These are phyloP conservation scores for Megamerina dolium DNA, from an alignment of 2,888 invertebrate genomes.

Conservation along the genomic window DNA sequence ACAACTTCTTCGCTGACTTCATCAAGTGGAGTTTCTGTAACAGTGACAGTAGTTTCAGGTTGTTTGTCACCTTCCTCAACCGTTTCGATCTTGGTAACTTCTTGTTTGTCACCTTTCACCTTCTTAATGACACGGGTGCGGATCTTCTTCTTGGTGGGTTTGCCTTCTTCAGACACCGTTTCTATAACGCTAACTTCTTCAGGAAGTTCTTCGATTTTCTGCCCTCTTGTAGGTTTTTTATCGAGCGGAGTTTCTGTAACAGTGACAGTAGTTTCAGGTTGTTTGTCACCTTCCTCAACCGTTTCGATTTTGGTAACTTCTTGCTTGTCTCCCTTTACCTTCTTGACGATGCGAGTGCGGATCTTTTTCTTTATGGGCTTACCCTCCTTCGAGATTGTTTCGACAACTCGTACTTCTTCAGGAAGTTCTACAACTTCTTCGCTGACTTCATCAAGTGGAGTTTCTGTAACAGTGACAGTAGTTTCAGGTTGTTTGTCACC, in stretches of 20 bases:
- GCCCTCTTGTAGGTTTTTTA: constrained; percentile 21
- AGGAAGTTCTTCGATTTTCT: constrained; percentile 15
- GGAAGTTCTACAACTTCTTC: constrained; percentile 21
- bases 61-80: too few relatives aligned
- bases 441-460: constrained; percentile 20
- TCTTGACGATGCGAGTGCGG: constrained; percentile 42
- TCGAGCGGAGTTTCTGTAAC: constrained; percentile 26
- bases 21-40: constrained; percentile 13
- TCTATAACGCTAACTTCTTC: constrained; percentile 15
- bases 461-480: constrained; percentile 30
- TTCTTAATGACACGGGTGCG: constrained; percentile 14
- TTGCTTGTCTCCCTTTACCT: constrained; percentile 31
- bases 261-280: constrained; percentile 37
- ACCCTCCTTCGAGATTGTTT: constrained; percentile 27
- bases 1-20: constrained; percentile 8
- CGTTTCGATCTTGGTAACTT: constrained; percentile 20
- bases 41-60: constrained; percentile 16
- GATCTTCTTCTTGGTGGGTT: constrained; percentile 15
- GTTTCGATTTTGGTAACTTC: constrained; percentile 46
- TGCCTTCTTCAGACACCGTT: constrained; percentile 16
- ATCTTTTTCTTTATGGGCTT: constrained; percentile 34
- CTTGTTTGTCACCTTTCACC: too few relatives aligned
- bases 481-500: constrained; percentile 39
- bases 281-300: constrained; percentile 42
- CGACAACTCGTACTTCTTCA: constrained; percentile 33